These are phyloP conservation scores for Aphelenchoides besseyi DNA, from an alignment of 1,140 invertebrate species.

Conservation along the genomic window DNA sequence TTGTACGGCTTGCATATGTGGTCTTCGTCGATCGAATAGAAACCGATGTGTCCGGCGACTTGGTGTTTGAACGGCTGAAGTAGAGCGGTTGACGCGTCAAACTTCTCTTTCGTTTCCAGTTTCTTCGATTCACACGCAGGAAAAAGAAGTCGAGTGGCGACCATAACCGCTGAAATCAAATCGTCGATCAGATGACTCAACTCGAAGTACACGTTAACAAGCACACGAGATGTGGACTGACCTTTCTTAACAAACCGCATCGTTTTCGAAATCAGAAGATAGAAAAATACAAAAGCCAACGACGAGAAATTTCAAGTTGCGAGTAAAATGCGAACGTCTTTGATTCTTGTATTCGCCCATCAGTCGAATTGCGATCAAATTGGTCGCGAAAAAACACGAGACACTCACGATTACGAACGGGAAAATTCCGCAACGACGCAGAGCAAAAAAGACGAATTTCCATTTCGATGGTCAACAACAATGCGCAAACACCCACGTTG, in stretches of 20 bases:
- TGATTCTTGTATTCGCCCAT: not conserved
- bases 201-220: not conserved
- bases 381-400: not conserved
- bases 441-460: not conserved
- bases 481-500: not conserved
- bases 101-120: not conserved
- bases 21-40: constrained; percentile 11
- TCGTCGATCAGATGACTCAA: not conserved
- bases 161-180: constrained; percentile 1
- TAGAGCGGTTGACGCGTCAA: not conserved
- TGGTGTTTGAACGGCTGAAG: constrained; percentile 13
- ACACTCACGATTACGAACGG: not conserved
- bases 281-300: not conserved
- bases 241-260: not conserved
- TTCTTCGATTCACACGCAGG: too few species aligned
- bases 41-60: constrained; percentile 23
- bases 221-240: not conserved
- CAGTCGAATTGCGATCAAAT: not conserved
- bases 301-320: not conserved
- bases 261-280: not conserved
- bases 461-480: not conserved
- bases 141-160: not conserved
- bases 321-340: not conserved
- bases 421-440: not conserved
- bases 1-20: constrained; percentile 31